phyloP scores from a whole-genome alignment of 2,888 invertebrate species.

The Chloroclysta siterata region DNA sequence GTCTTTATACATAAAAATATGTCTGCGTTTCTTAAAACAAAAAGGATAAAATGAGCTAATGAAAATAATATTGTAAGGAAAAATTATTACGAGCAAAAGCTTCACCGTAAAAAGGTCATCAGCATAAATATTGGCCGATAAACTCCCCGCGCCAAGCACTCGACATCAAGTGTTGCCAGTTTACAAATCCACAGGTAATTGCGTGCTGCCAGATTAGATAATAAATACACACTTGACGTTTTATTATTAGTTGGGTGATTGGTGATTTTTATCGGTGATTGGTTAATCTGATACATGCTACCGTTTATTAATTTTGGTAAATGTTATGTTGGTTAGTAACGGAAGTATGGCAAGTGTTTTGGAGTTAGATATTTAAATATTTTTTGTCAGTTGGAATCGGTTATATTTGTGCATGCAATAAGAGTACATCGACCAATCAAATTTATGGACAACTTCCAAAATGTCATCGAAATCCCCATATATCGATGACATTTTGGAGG shows the following conservation, averaged over 20 bases:
- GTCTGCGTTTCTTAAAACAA: no score
- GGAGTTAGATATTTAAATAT: no score
- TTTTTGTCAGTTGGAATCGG: no score
- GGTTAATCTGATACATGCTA: conserved; percentile 53
- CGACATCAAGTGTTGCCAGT: conserved; percentile 55
- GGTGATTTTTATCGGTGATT: conserved; percentile 39
- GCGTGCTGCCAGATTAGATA: conserved; percentile 78
- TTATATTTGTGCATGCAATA: no score
- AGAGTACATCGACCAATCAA: no score
- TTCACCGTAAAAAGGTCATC: conserved; percentile 27
- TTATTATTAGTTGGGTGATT: conserved; percentile 53
- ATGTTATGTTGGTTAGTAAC: conserved; percentile 24
- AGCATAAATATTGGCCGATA: conserved; percentile 43
- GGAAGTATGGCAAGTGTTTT: neutral
- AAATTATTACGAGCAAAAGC: neutral
- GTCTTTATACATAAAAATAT: no score
- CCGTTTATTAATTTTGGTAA: conserved; percentile 69
- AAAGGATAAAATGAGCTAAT: no score
- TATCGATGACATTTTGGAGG: no score
- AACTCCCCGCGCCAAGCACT: conserved; percentile 43
- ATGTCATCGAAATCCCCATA: no score
- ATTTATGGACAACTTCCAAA: no score
- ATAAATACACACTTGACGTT: conserved; percentile 50
- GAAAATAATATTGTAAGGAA: neutral
- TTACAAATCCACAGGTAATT: conserved; percentile 69